Conservation (phyloP, 2,113 vertebrate genomes). For the Ariopsis seemanni region DNA sequence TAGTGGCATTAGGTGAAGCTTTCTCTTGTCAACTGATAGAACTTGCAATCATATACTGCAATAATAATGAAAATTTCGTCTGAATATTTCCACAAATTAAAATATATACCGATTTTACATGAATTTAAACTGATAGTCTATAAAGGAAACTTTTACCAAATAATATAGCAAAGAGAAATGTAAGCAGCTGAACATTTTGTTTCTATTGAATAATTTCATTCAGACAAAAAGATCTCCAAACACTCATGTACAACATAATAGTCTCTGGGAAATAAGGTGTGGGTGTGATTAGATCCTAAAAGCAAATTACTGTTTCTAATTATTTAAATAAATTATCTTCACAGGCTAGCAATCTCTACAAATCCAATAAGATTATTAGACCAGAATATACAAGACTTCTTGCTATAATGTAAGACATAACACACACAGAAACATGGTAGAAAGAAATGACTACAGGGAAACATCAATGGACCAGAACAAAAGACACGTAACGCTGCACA, state of each 20-base stretch:
- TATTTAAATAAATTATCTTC: conserved; percentile 48
- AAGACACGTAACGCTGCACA: conserved; percentile 20
- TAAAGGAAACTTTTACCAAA: background rate
- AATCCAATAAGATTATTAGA: conserved; percentile 44
- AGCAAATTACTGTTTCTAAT: conserved; percentile 59
- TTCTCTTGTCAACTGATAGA: background rate
- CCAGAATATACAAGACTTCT: conserved; percentile 46
- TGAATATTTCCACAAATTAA: background rate
- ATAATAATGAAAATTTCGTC: background rate
- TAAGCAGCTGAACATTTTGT: background rate
- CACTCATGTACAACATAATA: conserved; percentile 32
- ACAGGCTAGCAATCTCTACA: conserved; percentile 30
- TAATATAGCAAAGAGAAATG: background rate
- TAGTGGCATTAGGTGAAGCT: background rate
- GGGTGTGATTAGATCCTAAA: conserved; percentile 57
- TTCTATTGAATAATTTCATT: background rate
- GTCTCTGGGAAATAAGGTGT: conserved; percentile 47
- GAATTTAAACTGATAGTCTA: background rate
- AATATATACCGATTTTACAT: background rate
- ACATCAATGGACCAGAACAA: conserved; percentile 41
- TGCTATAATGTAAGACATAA: conserved; percentile 36
- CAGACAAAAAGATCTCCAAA: conserved; percentile 2
- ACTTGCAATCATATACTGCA: background rate
- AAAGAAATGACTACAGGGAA: conserved; percentile 31
- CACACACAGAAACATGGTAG: conserved; percentile 38